Evolutionary conservation across 2,113 vertebrate genomes (phyloP).

Genomic region (Morone saxatilis): DNA sequence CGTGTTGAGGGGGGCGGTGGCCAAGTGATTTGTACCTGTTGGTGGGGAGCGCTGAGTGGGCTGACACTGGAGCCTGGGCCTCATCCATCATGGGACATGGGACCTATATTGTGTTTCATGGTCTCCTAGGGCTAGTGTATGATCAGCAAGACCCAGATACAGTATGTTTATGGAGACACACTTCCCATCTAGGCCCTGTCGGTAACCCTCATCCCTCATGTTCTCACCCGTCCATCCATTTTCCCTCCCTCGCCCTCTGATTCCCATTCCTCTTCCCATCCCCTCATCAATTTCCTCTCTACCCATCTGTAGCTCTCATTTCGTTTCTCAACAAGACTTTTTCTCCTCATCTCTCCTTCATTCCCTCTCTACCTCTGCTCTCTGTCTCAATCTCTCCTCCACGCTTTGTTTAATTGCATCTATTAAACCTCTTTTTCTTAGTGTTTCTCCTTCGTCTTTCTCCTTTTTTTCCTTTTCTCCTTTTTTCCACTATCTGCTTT

Average conservation of each 20-base stretch:
- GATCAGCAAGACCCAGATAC: constrained; percentile 70
- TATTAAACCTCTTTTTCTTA: constrained; percentile 33
- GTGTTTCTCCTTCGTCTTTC: neutral
- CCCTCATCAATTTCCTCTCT: constrained; percentile 54
- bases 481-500: constrained; percentile 37
- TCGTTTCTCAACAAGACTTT: constrained; percentile 29
- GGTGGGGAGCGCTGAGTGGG: constrained; percentile 67
- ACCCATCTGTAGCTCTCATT: constrained; percentile 37
- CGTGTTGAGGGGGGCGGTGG: constrained; percentile 50
- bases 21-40: constrained; percentile 75
- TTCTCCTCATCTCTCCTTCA: constrained; percentile 40
- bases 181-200: constrained; percentile 50
- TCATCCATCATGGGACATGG: constrained; percentile 78
- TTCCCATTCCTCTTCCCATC: constrained; percentile 37
- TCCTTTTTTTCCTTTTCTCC: constrained; percentile 11
- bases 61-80: constrained; percentile 57
- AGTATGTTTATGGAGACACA: constrained; percentile 70
- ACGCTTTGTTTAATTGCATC: constrained; percentile 48
- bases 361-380: constrained; percentile 23
- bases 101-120: constrained; percentile 70
- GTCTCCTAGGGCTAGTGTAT: constrained; percentile 66
- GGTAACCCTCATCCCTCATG: constrained; percentile 64
- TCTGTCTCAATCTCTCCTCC: constrained; percentile 12
- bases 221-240: constrained; percentile 55
- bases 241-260: constrained; percentile 11